A percentile compares a stretch with the other conserved stretches of the same genome.
Conservation (phyloP, 2,113 vertebrate genomes). For the Hiodon alosoides region DNA sequence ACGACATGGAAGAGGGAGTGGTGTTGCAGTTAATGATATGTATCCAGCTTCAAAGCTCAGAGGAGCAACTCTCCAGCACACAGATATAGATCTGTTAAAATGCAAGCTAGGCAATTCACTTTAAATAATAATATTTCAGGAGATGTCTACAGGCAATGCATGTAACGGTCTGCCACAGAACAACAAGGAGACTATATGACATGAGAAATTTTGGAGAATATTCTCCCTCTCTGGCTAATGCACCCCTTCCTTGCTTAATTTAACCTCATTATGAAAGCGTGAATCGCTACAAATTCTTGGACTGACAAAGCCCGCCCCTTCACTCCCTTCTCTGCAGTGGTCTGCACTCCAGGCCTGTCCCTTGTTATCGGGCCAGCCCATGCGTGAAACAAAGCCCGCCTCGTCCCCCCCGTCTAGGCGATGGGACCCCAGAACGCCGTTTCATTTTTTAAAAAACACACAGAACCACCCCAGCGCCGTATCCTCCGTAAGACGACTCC, state of each 20-base stretch:
- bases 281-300: slow-evolving; percentile 71
- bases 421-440: too few species aligned
- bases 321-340: slow-evolving; percentile 38
- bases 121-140: too few species aligned
- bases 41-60: too few species aligned
- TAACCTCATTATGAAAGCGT: slow-evolving; percentile 71
- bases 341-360: slow-evolving; percentile 37
- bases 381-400: slow-evolving; percentile 54
- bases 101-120: too few species aligned
- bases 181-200: background rate
- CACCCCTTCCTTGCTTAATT: slow-evolving; percentile 69
- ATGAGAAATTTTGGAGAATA: background rate
- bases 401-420: background rate
- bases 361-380: slow-evolving; percentile 48
- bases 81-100: too few species aligned
- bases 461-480: background rate
- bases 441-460: too few species aligned
- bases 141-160: too few species aligned
- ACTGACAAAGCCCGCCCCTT: slow-evolving; percentile 58
- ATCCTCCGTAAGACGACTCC: slow-evolving; percentile 17
- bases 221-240: slow-evolving; percentile 30
- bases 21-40: too few species aligned
- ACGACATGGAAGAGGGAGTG: too few species aligned
- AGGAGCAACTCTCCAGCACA: too few species aligned
- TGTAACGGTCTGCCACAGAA: background rate